Evolutionary conservation across 2,888 invertebrate genomes (phyloP), one percentile per base, ranked within the genome.

Genomic region (Xestia xanthographa): DNA sequence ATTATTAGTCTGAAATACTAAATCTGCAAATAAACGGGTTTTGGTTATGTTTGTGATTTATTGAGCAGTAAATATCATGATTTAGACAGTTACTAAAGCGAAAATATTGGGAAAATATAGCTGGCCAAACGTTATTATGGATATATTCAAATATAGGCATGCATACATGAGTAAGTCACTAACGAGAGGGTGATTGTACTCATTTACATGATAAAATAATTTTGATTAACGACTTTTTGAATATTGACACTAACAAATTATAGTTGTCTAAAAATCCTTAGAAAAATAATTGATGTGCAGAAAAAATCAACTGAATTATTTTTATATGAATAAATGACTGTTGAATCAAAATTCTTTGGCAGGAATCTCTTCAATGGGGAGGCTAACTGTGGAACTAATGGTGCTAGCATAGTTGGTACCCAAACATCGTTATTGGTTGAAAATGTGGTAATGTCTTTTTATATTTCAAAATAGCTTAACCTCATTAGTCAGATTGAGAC

Each of bases 51-150:
- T 43, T 78, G 66, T 85, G 87, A 86, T 86, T 87, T 86, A 85
- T 86, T 76, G 77, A 66, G 77, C 83, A 75, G 81, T 86, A 86
- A 86, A 86, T 86, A 85, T 85, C 76, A 75, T 45, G 63, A 79
- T 79, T 83, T 77, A 74, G 87, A 83, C 83, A 79, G 65, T 76
- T 78, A 77, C 79, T 75, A 77, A 81, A 76, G 65, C 78, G 53
- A 79, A 86, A 79, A 85, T 83, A 77, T 80, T 77, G 75, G 56
- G 48, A 80, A 82, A 77, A 74, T 77, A 70, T 80, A 63, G 50
- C 63, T 75, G 22, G 63, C 71, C 38, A 67, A 70, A 71, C 56
- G 17, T 77, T 77, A 72, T 45, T 72, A 82, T 75, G 56, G 72
- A 75, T 56, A 65, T 77, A 65, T 83, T 83, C 76, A 77, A 81